phyloP scores from a whole-genome alignment of 2,113 vertebrate genomes.

The Brachyhypopomus gauderio region DNA sequence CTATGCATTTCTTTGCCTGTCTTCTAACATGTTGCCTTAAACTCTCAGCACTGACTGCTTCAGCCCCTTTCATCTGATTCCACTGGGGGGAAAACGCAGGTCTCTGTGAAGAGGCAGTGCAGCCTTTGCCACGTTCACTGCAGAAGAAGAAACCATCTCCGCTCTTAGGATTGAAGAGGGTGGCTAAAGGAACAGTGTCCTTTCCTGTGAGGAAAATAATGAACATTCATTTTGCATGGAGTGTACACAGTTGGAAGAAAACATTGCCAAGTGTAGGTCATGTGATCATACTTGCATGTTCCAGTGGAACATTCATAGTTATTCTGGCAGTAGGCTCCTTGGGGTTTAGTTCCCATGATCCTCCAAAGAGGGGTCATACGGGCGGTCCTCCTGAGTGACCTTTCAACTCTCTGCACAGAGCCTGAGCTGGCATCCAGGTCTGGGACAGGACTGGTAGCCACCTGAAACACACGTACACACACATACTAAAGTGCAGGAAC shows the following conservation, averaged over 20 bases:
- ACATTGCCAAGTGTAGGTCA: background rate
- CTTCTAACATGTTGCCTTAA: conserved; percentile 28
- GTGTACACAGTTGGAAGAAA: too few species aligned
- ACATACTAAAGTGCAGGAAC: background rate
- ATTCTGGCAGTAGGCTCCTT: conserved; percentile 74
- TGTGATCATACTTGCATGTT: conserved; percentile 69
- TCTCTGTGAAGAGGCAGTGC: background rate
- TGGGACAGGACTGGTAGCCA: conserved; percentile 58
- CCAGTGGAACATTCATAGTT: conserved; percentile 76
- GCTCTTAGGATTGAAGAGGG: conserved; percentile 53
- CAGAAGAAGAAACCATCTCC: background rate
- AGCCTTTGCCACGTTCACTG: background rate
- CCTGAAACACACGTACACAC: conserved; percentile 54
- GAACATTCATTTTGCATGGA: background rate
- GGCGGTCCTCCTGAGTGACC: conserved; percentile 54
- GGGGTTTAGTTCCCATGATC: conserved; percentile 76
- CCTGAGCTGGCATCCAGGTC: conserved; percentile 15
- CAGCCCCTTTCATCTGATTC: conserved; percentile 10
- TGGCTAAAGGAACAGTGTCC: conserved; percentile 60
- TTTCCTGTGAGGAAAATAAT: conserved; percentile 39
- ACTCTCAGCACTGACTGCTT: conserved; percentile 7
- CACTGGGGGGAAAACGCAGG: background rate
- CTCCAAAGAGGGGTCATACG: conserved; percentile 79
- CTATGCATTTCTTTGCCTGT: conserved; percentile 3
- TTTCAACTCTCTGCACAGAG: conserved; percentile 28